Conservation (phyloP, 2,113 vertebrate species). For the Stegastes partitus region DNA sequence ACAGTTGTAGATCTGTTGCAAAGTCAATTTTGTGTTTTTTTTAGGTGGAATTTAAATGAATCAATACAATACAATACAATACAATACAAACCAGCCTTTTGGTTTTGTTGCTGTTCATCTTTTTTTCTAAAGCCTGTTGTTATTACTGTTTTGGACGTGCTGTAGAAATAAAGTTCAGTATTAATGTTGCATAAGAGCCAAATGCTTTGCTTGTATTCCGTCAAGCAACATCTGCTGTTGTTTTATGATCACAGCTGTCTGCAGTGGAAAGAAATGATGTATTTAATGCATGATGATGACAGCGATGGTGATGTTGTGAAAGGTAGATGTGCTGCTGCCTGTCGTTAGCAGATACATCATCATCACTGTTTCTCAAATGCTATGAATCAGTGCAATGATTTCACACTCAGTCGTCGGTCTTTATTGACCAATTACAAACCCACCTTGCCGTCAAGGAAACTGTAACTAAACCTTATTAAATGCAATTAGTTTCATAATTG, state of each 20-base stretch:
- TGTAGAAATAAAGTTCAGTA: too few relatives aligned
- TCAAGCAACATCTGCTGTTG: too few relatives aligned
- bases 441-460: background rate
- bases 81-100: too few relatives aligned
- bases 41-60: too few relatives aligned
- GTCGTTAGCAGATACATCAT: background rate
- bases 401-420: background rate
- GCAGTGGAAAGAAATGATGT: background rate
- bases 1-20: too few relatives aligned
- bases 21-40: too few relatives aligned
- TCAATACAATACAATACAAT: too few relatives aligned
- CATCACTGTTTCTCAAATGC: background rate
- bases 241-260: background rate
- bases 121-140: too few relatives aligned
- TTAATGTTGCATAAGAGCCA: too few relatives aligned
- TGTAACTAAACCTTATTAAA: background rate
- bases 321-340: background rate
- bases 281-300: background rate
- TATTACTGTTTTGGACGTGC: too few relatives aligned
- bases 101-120: too few relatives aligned
- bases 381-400: background rate
- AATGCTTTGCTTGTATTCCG: too few relatives aligned
- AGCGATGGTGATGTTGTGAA: background rate
- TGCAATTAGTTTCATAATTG: background rate
- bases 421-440: slow-evolving; percentile 9